A percentile compares a stretch with the other conserved stretches of the same genome.
phyloP scores from a whole-genome alignment of 64 coral and sea anemone genomes.

The Astreopora myriophthalma region DNA sequence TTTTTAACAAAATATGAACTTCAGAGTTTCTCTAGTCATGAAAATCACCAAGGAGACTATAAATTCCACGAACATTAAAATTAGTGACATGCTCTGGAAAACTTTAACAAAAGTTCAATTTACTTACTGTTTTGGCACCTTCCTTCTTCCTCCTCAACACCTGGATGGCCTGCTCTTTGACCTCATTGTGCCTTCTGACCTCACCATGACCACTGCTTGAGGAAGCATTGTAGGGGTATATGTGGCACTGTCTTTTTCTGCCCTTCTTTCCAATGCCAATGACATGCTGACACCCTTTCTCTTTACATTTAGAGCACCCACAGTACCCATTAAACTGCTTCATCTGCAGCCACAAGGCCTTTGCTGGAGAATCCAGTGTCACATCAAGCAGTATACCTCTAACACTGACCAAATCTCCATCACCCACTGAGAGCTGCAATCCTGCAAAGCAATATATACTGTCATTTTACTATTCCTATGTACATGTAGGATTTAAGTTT shows the following conservation, averaged over 20 bases:
- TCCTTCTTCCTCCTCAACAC: neutral
- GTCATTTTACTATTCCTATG: neutral
- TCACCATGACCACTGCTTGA: neutral
- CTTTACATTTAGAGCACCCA: constrained; percentile 50
- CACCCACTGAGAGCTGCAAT: neutral
- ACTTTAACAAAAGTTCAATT: neutral
- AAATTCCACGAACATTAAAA: neutral
- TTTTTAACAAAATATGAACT: neutral
- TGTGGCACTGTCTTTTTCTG: constrained; percentile 33
- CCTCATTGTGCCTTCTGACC: neutral
- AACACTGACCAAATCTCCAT: neutral
- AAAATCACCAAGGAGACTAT: neutral
- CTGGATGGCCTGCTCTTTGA: neutral
- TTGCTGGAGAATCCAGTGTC: neutral
- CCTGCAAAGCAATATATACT: neutral
- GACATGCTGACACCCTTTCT: constrained; percentile 5
- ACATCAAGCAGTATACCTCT: neutral
- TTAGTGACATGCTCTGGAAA: neutral
- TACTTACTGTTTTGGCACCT: neutral
- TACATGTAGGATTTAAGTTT: neutral
- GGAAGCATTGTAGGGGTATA: constrained; percentile 15
- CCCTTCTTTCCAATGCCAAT: constrained; percentile 18
- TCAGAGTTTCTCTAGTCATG: neutral
- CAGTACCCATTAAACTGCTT: constrained; percentile 51
- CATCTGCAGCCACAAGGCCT: neutral